Evolutionary conservation across 2,113 vertebrate species (phyloP), one percentile per base, ranked within the genome.

Genomic region (Poeciliopsis occidentalis): DNA sequence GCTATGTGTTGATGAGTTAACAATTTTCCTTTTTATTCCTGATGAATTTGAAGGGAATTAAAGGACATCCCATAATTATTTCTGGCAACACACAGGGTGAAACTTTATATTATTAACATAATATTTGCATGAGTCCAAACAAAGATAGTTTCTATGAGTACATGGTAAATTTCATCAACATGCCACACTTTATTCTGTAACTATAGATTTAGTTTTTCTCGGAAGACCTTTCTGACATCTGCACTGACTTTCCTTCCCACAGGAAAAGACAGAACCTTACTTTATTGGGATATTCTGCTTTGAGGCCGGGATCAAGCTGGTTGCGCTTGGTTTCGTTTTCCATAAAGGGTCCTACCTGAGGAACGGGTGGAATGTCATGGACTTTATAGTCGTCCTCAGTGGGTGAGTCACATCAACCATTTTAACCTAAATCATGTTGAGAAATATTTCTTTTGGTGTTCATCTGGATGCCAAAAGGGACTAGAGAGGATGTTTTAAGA

Each of bases 241-340:
- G 31, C 44, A 11, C 61, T 15, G 73, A 0, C 8, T 0, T 71
- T 75, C 2, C 41, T 47, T 34, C 82, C 60, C 13, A n/a, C 94
- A 99, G 98, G 98, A 99, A 88, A 97, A 97, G 86, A 98, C 98
- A 0, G 98, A 99, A 91, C 97, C 98, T 0, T 99, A 99, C 87
- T 99, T 99, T 86, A 97, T 99, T 60, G 98, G 98, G 75, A 99
- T 99, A 89, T 99, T 99, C 93, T 99, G 98, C 91, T 98, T 99
- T 1, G 98, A 99, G 94, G 96, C 96, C 41, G 98, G 96, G 62
- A 99, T 99, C 94, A 99, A 99, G 88, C 95, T 99, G 0, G 93
- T 99, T 80, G 98, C 98, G n/a, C 94, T 99, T 67, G 98, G 98
- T 15, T 98, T 99, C 2, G 97, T 98, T 82, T 99, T 99, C 93